A percentile compares a stretch with the other conserved stretches of the same genome.
Conservation (phyloP, 2,113 vertebrate genomes). For the Polypterus senegalus region DNA sequence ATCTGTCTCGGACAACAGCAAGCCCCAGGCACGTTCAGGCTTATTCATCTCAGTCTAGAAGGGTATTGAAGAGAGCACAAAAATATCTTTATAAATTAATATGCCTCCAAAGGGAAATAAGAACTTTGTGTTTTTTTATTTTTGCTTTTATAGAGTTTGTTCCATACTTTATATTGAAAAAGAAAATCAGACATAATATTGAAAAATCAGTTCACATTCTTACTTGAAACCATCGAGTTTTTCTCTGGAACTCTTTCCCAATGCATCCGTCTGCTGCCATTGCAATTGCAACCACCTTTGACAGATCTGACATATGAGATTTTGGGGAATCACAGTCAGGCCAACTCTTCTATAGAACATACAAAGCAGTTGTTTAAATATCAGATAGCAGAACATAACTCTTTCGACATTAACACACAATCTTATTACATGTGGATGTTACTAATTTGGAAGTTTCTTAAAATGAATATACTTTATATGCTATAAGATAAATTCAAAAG, state of each 20-base stretch:
- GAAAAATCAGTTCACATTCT: background rate
- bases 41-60: conserved; percentile 53
- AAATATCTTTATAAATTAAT: background rate
- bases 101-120: background rate
- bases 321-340: no score
- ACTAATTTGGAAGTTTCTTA: no score
- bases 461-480: no score
- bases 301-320: conserved; percentile 2
- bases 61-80: background rate
- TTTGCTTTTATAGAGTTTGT: no score
- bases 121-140: no score
- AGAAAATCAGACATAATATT: no score
- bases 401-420: no score
- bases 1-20: conserved; percentile 46
- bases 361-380: background rate
- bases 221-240: conserved; percentile 45
- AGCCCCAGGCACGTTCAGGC: conserved; percentile 52
- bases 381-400: background rate
- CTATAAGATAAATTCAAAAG: no score
- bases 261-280: conserved; percentile 40
- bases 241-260: conserved; percentile 34
- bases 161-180: no score
- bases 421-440: no score
- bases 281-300: conserved; percentile 42
- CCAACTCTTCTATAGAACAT: no score